Percentiles rank a stretch among this genome's conserved stretches.
Evolutionary conservation across 2,113 vertebrate species (phyloP).

Genomic region (Ictalurus punctatus): DNA sequence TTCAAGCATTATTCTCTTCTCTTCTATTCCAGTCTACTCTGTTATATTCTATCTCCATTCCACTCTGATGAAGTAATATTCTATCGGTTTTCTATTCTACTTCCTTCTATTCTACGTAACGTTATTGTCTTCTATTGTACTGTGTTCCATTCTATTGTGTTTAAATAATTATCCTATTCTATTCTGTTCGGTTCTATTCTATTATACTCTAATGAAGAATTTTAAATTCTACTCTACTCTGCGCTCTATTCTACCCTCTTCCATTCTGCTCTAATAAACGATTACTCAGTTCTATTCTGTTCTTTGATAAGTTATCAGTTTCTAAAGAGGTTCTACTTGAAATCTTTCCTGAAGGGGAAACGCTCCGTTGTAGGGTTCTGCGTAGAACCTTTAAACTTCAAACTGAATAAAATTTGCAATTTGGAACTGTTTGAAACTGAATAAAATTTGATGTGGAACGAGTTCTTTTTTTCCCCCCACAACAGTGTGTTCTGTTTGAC

Average conservation of each 20-base stretch:
- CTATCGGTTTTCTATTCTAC: no score
- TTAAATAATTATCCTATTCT: no score
- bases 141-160: not conserved
- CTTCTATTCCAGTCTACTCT: not conserved
- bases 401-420: no score
- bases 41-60: not conserved
- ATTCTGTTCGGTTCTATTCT: no score
- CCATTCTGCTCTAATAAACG: not conserved
- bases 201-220: no score
- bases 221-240: not conserved
- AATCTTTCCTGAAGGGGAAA: not conserved
- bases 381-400: not conserved
- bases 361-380: not conserved
- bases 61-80: not conserved
- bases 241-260: not conserved
- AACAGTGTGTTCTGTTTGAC: not conserved
- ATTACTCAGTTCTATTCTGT: not conserved
- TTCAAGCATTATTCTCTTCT: not conserved
- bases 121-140: not conserved
- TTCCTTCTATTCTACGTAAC: not conserved
- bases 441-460: not conserved
- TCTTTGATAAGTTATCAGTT: not conserved
- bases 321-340: not conserved
- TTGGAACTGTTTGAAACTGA: no score
- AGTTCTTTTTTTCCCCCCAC: not conserved